phyloP scores from a whole-genome alignment of 2,113 vertebrate species.

The Sakesphorus luctuosus region DNA sequence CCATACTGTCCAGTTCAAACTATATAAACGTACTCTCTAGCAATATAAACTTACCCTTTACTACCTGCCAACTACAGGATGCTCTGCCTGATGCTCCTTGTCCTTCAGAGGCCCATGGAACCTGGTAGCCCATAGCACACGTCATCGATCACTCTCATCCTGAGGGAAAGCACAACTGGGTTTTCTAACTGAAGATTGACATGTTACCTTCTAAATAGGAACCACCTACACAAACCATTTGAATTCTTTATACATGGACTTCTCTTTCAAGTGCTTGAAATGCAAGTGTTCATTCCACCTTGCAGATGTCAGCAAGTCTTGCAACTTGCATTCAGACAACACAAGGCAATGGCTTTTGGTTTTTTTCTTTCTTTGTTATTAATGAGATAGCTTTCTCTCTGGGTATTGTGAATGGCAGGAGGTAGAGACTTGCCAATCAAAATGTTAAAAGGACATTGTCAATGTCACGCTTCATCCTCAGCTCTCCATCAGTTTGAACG shows the following conservation, averaged over 20 bases:
- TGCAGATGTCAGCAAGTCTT: background rate
- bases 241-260: background rate
- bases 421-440: background rate
- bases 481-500: background rate
- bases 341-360: background rate
- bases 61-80: background rate
- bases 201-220: background rate
- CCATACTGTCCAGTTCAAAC: background rate
- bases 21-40: background rate
- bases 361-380: conserved; percentile 6
- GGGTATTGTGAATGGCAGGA: background rate
- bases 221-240: background rate
- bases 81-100: background rate
- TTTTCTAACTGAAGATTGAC: background rate
- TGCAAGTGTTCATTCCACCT: background rate
- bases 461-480: background rate
- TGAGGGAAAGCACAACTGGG: background rate
- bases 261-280: background rate
- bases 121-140: fast-evolving
- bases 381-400: background rate
- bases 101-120: fast-evolving
- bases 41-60: background rate
- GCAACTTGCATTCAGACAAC: background rate
- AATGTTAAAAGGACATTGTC: background rate
- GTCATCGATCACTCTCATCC: background rate